Evolutionary conservation across 2,888 invertebrate genomes (phyloP).

Genomic region (Yponomeuta sedellus): DNA sequence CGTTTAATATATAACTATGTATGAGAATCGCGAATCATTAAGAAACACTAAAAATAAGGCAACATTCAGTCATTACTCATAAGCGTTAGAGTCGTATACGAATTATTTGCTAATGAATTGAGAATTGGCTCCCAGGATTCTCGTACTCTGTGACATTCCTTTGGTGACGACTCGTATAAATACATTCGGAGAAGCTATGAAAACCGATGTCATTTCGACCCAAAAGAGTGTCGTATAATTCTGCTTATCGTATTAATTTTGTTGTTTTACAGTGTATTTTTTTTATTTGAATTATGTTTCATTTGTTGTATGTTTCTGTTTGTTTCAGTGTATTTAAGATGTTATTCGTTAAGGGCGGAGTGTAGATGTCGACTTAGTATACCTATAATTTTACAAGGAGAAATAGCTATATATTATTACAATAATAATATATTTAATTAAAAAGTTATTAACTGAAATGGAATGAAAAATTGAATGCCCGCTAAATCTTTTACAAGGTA

Average conservation of each 20-base stretch:
- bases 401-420: constrained; percentile 73
- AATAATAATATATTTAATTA: constrained; percentile 72
- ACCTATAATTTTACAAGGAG: constrained; percentile 68
- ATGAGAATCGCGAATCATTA: no score
- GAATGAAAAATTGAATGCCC: constrained; percentile 13
- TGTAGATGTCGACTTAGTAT: constrained; percentile 74
- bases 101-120: no score
- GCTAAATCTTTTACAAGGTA: constrained; percentile 12
- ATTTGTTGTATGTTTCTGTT: constrained; percentile 39
- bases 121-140: no score
- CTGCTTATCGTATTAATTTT: background rate
- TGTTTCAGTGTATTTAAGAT: constrained; percentile 76
- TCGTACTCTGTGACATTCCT: no score
- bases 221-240: no score
- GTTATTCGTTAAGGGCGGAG: constrained; percentile 63
- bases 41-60: no score
- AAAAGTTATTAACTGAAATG: constrained; percentile 48
- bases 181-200: no score
- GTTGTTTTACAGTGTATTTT: constrained; percentile 6
- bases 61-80: no score
- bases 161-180: no score
- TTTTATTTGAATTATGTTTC: constrained; percentile 20
- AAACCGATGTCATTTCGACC: no score
- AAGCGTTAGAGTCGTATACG: no score
- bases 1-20: no score